These are phyloP conservation scores for Oxytorus armatus DNA, from an alignment of 2,888 invertebrate species.

Conservation along the genomic window DNA sequence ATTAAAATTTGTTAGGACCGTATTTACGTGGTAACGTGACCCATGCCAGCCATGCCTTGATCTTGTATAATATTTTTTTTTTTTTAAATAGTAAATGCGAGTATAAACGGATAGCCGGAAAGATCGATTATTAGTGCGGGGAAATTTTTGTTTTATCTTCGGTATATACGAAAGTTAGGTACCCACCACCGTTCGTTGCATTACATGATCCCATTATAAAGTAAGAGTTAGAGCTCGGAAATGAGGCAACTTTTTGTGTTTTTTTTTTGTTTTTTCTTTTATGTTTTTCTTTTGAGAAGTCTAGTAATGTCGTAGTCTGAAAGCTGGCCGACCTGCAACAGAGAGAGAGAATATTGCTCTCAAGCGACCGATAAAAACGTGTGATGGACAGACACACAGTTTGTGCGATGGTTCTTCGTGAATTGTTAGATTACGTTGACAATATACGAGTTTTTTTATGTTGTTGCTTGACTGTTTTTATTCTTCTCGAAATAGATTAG, in stretches of 20 bases:
- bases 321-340: slow-evolving; percentile 85
- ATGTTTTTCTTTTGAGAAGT: slow-evolving; percentile 77
- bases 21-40: slow-evolving; percentile 54
- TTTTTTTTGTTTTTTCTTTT: slow-evolving; percentile 55
- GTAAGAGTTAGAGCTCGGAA: slow-evolving; percentile 77
- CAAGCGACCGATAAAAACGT: slow-evolving; percentile 77
- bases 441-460: slow-evolving; percentile 9
- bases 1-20: slow-evolving; percentile 38
- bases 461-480: neutral
- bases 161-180: slow-evolving; percentile 73
- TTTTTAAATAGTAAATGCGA: too few species aligned
- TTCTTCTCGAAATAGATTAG: slow-evolving; percentile 27
- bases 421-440: slow-evolving; percentile 60
- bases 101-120: slow-evolving; percentile 39
- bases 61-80: neutral
- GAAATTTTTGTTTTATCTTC: slow-evolving; percentile 15
- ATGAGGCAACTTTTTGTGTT: slow-evolving; percentile 73
- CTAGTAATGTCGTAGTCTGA: slow-evolving; percentile 85
- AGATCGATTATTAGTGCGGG: slow-evolving; percentile 50
- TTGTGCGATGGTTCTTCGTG: slow-evolving; percentile 45
- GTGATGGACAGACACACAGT: slow-evolving; percentile 69
- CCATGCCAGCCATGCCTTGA: slow-evolving; percentile 38
- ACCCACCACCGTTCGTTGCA: slow-evolving; percentile 80
- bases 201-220: slow-evolving; percentile 74
- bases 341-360: slow-evolving; percentile 82